Percentiles rank a stretch among this genome's conserved stretches.
Conservation (phyloP, 2,888 invertebrate genomes). For the Ectemnius cavifrons region DNA sequence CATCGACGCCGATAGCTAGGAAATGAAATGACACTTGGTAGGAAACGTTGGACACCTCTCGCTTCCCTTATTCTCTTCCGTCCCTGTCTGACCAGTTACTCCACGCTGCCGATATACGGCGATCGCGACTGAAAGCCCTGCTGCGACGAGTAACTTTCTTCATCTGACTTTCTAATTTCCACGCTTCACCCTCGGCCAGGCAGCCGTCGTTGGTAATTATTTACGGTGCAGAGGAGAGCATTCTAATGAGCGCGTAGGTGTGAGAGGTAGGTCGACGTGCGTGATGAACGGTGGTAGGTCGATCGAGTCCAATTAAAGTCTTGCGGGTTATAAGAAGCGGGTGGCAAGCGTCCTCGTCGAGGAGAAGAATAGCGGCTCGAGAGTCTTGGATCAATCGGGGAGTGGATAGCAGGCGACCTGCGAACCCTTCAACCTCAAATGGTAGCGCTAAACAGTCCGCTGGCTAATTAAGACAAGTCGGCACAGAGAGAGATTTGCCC, state of each 20-base stretch:
- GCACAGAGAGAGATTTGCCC: no score
- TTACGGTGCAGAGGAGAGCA: not conserved
- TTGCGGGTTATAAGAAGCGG: no score
- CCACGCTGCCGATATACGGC: not conserved
- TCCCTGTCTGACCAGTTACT: not conserved
- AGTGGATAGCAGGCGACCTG: no score
- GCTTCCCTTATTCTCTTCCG: constrained; percentile 43
- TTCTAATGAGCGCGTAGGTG: not conserved
- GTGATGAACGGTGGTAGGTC: no score
- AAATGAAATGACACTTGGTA: constrained; percentile 60
- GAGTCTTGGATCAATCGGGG: no score
- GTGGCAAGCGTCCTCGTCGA: no score
- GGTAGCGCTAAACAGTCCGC: no score
- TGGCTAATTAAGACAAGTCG: no score
- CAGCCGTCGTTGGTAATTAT: not conserved
- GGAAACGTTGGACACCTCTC: constrained; percentile 54
- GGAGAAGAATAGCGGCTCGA: no score
- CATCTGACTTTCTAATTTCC: constrained; percentile 13
- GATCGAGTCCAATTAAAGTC: no score
- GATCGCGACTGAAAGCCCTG: constrained; percentile 41
- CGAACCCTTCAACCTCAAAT: no score
- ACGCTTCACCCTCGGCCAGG: not conserved
- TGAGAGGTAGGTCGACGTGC: not conserved
- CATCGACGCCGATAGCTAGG: constrained; percentile 56
- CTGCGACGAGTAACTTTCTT: constrained; percentile 24